These are phyloP conservation scores for Clarias platycephalus DNA, from an alignment of 2,797 vertebrate genomes.

Conservation along the genomic window DNA sequence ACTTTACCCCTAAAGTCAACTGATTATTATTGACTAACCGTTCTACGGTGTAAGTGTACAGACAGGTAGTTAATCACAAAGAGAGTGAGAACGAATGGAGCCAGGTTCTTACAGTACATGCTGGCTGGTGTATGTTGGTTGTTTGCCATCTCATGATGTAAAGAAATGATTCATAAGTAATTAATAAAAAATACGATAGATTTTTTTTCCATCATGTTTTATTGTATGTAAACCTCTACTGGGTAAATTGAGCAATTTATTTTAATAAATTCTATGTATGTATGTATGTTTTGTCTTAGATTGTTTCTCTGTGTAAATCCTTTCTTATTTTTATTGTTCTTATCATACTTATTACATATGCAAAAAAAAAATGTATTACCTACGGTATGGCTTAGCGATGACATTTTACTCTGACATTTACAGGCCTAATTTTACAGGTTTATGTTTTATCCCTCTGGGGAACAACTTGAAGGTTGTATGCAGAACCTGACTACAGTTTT, in stretches of 20 bases:
- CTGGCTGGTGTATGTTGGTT: background rate
- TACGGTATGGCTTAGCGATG: background rate
- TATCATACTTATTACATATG: background rate
- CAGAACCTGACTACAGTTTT: background rate
- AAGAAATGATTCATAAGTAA: background rate
- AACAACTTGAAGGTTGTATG: background rate
- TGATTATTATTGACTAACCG: conserved; percentile 30
- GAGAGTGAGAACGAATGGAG: background rate
- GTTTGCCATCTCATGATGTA: background rate
- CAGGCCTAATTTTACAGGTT: background rate
- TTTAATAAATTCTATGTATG: background rate
- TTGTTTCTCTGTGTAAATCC: background rate
- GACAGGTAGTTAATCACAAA: conserved; percentile 12
- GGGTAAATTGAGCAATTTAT: background rate
- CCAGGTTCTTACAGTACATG: background rate
- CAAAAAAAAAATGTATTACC: background rate
- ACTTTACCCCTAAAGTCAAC: conserved; percentile 11
- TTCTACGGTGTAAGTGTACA: conserved; percentile 12
- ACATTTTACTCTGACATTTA: background rate
- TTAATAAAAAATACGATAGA: too few relatives aligned
- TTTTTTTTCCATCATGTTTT: background rate
- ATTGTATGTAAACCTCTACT: background rate
- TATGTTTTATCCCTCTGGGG: background rate
- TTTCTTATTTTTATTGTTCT: background rate
- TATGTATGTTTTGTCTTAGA: background rate